phyloP scores from a whole-genome alignment of 2,797 vertebrate species.

The Pipistrellus pygmaeus region DNA sequence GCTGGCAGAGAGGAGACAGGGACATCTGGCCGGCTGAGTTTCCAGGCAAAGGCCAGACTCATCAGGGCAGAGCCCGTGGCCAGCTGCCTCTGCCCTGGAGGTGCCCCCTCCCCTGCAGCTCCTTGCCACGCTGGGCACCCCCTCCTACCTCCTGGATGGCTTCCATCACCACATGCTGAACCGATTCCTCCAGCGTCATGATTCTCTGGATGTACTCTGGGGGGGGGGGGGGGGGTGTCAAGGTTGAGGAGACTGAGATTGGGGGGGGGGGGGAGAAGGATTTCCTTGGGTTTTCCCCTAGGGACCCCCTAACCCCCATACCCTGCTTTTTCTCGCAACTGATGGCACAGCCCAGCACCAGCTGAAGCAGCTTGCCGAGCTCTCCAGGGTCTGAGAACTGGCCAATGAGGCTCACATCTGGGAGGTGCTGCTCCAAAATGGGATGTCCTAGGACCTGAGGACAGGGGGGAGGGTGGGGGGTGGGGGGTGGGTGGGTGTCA shows the following conservation, averaged over 20 bases:
- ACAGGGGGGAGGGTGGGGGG: not conserved
- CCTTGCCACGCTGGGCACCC: not conserved
- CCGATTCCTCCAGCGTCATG: conserved; percentile 95
- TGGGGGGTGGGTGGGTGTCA: not conserved
- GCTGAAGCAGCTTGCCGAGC: conserved; percentile 93
- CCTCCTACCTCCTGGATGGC: conserved; percentile 94
- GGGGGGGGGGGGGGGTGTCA: not conserved
- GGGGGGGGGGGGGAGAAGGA: not conserved
- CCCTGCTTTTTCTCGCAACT: conserved; percentile 96
- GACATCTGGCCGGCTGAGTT: conserved; percentile 29
- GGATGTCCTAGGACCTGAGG: conserved; percentile 85
- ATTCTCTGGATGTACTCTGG: conserved; percentile 96
- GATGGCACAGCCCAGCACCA: conserved; percentile 94
- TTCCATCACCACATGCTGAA: conserved; percentile 96
- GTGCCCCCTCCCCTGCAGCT: not conserved
- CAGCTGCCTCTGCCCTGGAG: not conserved
- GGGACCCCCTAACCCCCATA: conserved; percentile 70
- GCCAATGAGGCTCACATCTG: conserved; percentile 93
- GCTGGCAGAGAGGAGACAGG: conserved; percentile 60
- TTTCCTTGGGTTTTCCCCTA: not conserved
- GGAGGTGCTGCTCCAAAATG: conserved; percentile 91
- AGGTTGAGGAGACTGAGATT: conserved; percentile 9
- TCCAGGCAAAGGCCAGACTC: conserved; percentile 22
- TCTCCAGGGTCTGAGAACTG: conserved; percentile 92
- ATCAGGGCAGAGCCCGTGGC: not conserved